These are phyloP conservation scores for Hypselothyrea guttata DNA, from an alignment of 2,888 invertebrate species.

Conservation along the genomic window DNA sequence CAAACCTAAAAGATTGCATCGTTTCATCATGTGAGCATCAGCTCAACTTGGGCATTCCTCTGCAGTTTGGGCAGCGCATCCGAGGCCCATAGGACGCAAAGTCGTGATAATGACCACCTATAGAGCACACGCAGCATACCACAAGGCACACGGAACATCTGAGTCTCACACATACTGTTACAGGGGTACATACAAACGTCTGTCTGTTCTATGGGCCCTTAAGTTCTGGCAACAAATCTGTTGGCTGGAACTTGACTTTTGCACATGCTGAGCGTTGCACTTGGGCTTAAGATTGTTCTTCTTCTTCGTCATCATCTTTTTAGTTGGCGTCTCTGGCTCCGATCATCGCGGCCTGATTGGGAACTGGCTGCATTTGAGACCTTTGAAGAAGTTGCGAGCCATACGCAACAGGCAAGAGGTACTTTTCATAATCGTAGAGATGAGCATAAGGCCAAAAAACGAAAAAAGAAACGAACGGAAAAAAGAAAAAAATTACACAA, in stretches of 20 bases:
- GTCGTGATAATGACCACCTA: slow-evolving; percentile 78
- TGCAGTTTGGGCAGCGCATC: slow-evolving; percentile 29
- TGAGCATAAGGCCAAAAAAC: slow-evolving; percentile 34
- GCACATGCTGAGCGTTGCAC: slow-evolving; percentile 71
- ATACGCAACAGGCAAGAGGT: slow-evolving; percentile 54
- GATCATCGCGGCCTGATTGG: slow-evolving; percentile 68
- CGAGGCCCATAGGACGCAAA: slow-evolving; percentile 46
- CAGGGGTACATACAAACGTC: slow-evolving; percentile 14
- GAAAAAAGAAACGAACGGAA: slow-evolving; percentile 13
- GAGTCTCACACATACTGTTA: slow-evolving; percentile 46
- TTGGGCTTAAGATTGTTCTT: slow-evolving; percentile 39
- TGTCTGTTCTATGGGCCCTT: slow-evolving; percentile 46
- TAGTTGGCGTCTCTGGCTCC: slow-evolving; percentile 10
- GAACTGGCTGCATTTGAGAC: slow-evolving; percentile 55
- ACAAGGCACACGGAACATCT: slow-evolving; percentile 45
- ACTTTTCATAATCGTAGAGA: slow-evolving; percentile 76
- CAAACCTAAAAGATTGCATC: slow-evolving; percentile 35
- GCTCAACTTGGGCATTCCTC: slow-evolving; percentile 9
- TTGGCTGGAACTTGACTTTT: slow-evolving; percentile 33
- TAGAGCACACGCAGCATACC: slow-evolving; percentile 68
- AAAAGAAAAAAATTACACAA: slow-evolving; percentile 42
- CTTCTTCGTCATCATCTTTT: slow-evolving; percentile 24
- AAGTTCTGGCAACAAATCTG: slow-evolving; percentile 38
- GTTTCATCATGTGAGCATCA: slow-evolving; percentile 35
- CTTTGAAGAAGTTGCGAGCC: slow-evolving; percentile 58